Conservation (phyloP, 2,888 invertebrate genomes). For the Gasteruption jaculator region DNA sequence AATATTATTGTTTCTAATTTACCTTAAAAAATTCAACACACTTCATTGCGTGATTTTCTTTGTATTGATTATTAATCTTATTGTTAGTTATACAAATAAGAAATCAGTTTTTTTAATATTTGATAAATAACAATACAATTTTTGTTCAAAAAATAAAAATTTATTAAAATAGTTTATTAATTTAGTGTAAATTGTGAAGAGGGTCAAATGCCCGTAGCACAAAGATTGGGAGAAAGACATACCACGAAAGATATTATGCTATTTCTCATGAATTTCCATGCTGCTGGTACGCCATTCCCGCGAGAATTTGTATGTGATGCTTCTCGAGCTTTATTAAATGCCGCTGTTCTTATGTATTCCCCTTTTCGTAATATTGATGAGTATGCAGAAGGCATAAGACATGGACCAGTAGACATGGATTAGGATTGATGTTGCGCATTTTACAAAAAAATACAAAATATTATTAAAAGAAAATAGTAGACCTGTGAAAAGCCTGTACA, state of each 20-base stretch:
- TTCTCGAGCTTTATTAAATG: slow-evolving; percentile 13
- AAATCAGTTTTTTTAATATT: too few relatives aligned
- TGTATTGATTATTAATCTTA: too few relatives aligned
- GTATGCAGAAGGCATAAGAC: slow-evolving; percentile 13
- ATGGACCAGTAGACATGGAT: slow-evolving; percentile 3
- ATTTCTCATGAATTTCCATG: slow-evolving; percentile 12
- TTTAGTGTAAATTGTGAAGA: slow-evolving; percentile 3
- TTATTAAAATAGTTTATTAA: too few relatives aligned
- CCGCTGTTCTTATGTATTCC: slow-evolving; percentile 8
- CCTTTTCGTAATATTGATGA: slow-evolving; percentile 9
- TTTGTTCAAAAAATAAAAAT: too few relatives aligned
- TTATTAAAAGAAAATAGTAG: neutral
- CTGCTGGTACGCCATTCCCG: slow-evolving; percentile 4
- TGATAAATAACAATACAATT: too few relatives aligned
- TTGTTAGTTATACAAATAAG: too few relatives aligned
- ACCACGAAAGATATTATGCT: slow-evolving; percentile 11
- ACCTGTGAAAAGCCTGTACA: slow-evolving; percentile 7
- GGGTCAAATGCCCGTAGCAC: slow-evolving; percentile 6
- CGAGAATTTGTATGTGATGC: slow-evolving; percentile 11
- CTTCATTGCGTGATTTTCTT: too few relatives aligned
- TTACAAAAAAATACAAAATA: slow-evolving; percentile 3
- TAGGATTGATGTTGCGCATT: slow-evolving; percentile 13
- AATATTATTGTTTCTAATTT: too few relatives aligned
- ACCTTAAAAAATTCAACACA: too few relatives aligned
- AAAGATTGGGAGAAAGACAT: slow-evolving; percentile 14